These are phyloP conservation scores for Malacoraja senta DNA, from an alignment of 2,797 vertebrate species.

Conservation along the genomic window DNA sequence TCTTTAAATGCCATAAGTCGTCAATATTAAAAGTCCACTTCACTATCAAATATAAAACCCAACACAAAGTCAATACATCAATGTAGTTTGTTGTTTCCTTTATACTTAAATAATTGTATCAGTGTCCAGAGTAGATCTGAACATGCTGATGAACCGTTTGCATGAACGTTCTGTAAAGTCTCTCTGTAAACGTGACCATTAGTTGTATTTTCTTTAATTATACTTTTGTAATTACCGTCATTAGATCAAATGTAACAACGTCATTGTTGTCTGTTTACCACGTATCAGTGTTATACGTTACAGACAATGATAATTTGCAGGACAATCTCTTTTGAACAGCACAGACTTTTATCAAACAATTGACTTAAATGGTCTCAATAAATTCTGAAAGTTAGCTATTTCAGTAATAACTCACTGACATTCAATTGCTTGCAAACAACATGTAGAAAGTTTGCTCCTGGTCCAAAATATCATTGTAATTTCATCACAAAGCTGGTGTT, in stretches of 20 bases:
- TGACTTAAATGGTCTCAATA: background rate
- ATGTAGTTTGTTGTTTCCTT: background rate
- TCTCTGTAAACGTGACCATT: background rate
- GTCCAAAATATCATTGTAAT: background rate
- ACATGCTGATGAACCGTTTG: background rate
- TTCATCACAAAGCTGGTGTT: background rate
- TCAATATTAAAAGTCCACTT: background rate
- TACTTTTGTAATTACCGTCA: background rate
- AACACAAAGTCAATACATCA: background rate
- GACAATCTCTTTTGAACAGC: background rate
- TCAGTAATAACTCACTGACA: background rate
- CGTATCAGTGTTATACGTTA: background rate
- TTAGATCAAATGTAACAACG: background rate
- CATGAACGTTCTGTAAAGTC: background rate
- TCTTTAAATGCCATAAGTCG: background rate
- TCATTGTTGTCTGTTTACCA: background rate
- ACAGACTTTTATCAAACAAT: background rate
- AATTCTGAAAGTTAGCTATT: background rate
- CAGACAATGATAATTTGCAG: background rate
- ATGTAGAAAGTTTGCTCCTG: background rate
- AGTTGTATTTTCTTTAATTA: conserved; percentile 10
- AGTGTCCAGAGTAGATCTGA: background rate
- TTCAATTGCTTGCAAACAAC: background rate
- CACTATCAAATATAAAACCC: background rate
- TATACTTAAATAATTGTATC: background rate